Evolutionary conservation across 2,797 vertebrate genomes (phyloP).

Genomic region (Cottoperca gobio): DNA sequence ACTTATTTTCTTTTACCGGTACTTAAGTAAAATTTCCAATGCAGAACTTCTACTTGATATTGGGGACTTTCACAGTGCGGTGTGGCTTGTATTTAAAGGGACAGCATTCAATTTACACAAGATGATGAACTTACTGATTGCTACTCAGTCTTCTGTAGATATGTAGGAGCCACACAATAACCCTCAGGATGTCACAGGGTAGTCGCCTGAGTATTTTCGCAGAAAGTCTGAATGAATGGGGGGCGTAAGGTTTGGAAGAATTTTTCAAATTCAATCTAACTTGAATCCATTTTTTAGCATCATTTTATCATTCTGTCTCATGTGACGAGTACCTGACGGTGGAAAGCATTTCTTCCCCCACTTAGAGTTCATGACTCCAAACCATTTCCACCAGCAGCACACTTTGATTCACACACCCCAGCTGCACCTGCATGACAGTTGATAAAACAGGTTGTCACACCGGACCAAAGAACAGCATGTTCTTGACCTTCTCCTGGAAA

Average conservation of each 20-base stretch:
- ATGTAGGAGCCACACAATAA: neutral
- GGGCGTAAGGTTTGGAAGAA: neutral
- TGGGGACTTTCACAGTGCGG: neutral
- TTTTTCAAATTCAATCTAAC: no score
- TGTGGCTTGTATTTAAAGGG: neutral
- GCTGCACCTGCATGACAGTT: conserved; percentile 5
- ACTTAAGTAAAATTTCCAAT: neutral
- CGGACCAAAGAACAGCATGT: neutral
- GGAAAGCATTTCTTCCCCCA: neutral
- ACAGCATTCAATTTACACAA: no score
- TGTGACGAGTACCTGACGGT: neutral
- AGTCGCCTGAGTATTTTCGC: neutral
- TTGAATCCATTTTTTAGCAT: neutral
- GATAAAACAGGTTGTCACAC: conserved; percentile 5
- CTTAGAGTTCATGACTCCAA: neutral
- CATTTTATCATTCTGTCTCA: neutral
- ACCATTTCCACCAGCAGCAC: neutral
- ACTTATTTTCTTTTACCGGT: conserved; percentile 1
- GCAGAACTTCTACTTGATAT: neutral
- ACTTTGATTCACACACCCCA: neutral
- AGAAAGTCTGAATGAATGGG: neutral
- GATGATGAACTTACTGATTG: no score
- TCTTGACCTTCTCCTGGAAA: conserved; percentile 8
- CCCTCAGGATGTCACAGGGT: neutral
- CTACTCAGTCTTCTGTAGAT: no score